Percentiles rank a stretch among this genome's conserved stretches.
phyloP scores from a whole-genome alignment of 35 echinoderm and acorn worm species.

The Hemicentrotus pulcherrimus region DNA sequence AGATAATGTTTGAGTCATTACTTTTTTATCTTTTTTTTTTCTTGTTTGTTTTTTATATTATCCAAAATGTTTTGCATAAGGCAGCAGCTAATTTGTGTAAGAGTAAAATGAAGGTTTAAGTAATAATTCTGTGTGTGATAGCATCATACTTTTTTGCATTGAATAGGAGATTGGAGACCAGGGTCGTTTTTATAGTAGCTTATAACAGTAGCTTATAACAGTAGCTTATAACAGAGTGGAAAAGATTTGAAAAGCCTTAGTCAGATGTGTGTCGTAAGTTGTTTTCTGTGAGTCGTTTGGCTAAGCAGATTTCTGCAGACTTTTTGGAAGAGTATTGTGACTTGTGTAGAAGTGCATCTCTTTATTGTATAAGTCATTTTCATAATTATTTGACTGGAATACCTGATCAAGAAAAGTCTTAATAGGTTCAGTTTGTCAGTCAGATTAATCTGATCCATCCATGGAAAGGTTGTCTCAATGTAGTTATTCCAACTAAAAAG shows the following conservation, averaged over 20 bases:
- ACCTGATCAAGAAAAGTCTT: not conserved
- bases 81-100: not conserved
- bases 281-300: not conserved
- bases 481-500: too few relatives aligned
- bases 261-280: not conserved
- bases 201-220: not conserved
- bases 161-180: not conserved
- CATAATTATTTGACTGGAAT: not conserved
- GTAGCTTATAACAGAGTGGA: not conserved
- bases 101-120: not conserved
- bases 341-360: not conserved
- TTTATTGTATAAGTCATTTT: not conserved
- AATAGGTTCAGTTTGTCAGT: too few relatives aligned
- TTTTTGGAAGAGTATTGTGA: not conserved
- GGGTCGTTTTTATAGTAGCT: not conserved
- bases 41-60: not conserved
- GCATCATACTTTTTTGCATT: constrained; percentile 1
- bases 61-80: not conserved
- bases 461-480: too few relatives aligned
- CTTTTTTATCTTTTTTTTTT: not conserved
- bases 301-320: not conserved
- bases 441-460: too few relatives aligned
- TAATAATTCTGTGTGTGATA: constrained; percentile 13
- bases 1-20: not conserved
- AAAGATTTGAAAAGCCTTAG: not conserved